Evolutionary conservation across 2,797 vertebrate genomes (phyloP).

Genomic region (Premnoplex brunnescens): DNA sequence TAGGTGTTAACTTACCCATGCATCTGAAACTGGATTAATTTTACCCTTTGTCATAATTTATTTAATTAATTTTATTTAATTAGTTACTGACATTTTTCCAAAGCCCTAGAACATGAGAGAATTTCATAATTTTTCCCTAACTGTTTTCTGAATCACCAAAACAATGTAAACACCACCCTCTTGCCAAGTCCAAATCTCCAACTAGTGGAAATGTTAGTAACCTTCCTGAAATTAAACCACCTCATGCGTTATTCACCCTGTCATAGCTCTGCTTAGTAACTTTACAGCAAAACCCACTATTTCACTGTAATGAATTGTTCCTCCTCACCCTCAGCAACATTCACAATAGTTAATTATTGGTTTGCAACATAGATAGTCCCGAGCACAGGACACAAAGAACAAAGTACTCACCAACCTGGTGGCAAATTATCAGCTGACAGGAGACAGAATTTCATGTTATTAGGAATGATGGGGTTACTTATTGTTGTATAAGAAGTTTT

Average conservation of each 20-base stretch:
- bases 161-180: neutral
- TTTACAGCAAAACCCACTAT: neutral
- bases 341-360: neutral
- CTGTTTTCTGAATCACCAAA: neutral
- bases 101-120: neutral
- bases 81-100: neutral
- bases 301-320: neutral
- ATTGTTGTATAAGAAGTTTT: neutral
- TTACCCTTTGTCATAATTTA: neutral
- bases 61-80: neutral
- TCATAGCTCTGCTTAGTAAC: neutral
- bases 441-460: neutral
- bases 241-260: neutral
- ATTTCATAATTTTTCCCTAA: neutral
- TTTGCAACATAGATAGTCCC: neutral
- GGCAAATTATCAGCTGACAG: neutral
- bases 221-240: slow-evolving; percentile 13
- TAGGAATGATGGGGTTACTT: neutral
- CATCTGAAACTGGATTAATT: neutral
- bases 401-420: neutral
- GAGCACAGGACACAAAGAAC: neutral
- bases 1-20: neutral
- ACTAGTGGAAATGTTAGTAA: neutral
- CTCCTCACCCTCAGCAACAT: neutral
- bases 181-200: neutral